Percentiles rank a stretch among this genome's conserved stretches.
These are phyloP conservation scores for Cosmopolites sordidus DNA, from an alignment of 2,888 invertebrate genomes.

Conservation along the genomic window DNA sequence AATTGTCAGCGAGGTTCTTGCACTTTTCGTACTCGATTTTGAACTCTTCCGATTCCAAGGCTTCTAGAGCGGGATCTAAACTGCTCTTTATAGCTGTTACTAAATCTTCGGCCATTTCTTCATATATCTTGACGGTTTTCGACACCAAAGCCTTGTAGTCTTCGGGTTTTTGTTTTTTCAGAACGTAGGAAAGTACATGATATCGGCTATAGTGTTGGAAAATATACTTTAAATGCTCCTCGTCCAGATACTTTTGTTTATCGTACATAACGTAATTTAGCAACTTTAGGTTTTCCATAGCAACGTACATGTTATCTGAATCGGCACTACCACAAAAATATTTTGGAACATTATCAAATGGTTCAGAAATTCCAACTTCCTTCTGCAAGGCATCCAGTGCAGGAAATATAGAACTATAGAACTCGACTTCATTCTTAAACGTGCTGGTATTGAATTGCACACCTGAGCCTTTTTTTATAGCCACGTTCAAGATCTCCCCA, in stretches of 20 bases:
- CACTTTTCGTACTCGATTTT: not conserved
- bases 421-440: not conserved
- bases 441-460: too few species aligned
- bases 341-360: slow-evolving; percentile 10
- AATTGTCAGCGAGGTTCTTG: not conserved
- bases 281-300: slow-evolving; percentile 7
- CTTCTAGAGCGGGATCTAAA: not conserved
- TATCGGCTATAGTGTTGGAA: slow-evolving; percentile 14
- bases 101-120: too few species aligned
- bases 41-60: not conserved
- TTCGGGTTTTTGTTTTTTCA: slow-evolving; percentile 12
- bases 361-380: slow-evolving; percentile 1
- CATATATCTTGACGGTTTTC: not conserved
- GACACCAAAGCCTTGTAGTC: not conserved
- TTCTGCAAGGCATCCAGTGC: slow-evolving; percentile 7
- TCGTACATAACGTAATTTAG: slow-evolving; percentile 11
- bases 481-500: slow-evolving; percentile 6
- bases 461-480: not conserved
- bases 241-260: slow-evolving; percentile 10
- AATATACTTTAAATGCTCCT: slow-evolving; percentile 10
- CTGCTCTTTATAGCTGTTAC: not conserved
- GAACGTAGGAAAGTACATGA: slow-evolving; percentile 17
- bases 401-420: slow-evolving; percentile 11
- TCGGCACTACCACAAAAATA: slow-evolving; percentile 5
- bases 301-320: slow-evolving; percentile 6